A percentile compares a stretch with the other conserved stretches of the same genome.
These are phyloP conservation scores for Bombus waltoni DNA, from an alignment of 1,140 invertebrate genomes.

Conservation along the genomic window DNA sequence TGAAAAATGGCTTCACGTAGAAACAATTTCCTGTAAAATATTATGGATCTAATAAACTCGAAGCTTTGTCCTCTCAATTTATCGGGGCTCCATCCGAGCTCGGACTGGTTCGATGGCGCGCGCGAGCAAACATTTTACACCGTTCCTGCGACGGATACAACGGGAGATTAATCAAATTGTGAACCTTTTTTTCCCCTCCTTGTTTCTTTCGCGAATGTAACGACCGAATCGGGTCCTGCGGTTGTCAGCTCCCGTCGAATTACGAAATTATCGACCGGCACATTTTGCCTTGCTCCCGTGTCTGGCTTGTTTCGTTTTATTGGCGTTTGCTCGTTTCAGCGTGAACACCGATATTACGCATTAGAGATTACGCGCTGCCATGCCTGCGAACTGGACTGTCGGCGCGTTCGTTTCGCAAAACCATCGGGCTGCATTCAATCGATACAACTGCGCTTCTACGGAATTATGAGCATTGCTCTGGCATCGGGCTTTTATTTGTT, in stretches of 20 bases:
- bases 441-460: conserved; percentile 50
- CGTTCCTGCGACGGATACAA: conserved; percentile 34
- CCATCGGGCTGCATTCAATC: conserved; percentile 58
- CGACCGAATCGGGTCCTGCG: neutral
- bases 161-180: conserved; percentile 56
- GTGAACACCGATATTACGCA: conserved; percentile 68
- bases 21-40: conserved; percentile 54
- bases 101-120: neutral
- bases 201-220: neutral
- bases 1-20: conserved; percentile 27
- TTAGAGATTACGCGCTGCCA: conserved; percentile 61
- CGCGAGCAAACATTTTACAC: conserved; percentile 52
- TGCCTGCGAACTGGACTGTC: conserved; percentile 37
- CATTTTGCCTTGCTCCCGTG: conserved; percentile 33
- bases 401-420: conserved; percentile 60
- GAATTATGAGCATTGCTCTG: conserved; percentile 64
- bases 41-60: conserved; percentile 60
- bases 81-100: conserved; percentile 31
- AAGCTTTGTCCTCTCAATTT: conserved; percentile 44
- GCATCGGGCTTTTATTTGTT: conserved; percentile 58
- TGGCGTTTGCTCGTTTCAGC: conserved; percentile 61
- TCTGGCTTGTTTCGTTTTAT: conserved; percentile 60
- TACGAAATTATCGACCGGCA: conserved; percentile 62
- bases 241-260: conserved; percentile 23
- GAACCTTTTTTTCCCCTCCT: conserved; percentile 12